Evolutionary conservation across 1,140 invertebrate species (phyloP).

Genomic region (Sarcophaga bullata): DNA sequence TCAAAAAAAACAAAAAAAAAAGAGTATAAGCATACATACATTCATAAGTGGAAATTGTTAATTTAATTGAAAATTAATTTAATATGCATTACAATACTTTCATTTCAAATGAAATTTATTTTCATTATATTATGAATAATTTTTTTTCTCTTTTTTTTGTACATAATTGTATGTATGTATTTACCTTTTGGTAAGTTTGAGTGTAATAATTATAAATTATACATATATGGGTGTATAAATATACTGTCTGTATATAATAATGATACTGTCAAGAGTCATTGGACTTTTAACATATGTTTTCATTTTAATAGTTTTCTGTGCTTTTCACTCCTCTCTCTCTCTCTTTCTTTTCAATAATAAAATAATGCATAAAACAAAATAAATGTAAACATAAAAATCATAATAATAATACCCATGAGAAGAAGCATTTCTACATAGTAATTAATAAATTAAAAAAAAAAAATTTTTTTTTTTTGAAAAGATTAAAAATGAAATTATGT

Average conservation of each 20-base stretch:
- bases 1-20: too few relatives aligned
- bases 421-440: too few relatives aligned
- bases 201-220: neutral
- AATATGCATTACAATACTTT: conserved; percentile 15
- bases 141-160: neutral
- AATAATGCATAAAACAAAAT: too few relatives aligned
- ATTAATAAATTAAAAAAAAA: too few relatives aligned
- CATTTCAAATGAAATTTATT: neutral
- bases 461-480: too few relatives aligned
- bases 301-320: neutral
- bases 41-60: neutral
- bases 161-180: too few relatives aligned
- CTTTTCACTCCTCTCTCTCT: too few relatives aligned
- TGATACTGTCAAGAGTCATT: conserved; percentile 1
- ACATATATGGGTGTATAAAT: neutral
- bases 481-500: too few relatives aligned
- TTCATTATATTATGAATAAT: too few relatives aligned
- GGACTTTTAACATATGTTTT: conserved; percentile 6
- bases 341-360: too few relatives aligned
- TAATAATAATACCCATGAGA: too few relatives aligned
- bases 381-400: too few relatives aligned
- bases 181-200: neutral
- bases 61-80: conserved; percentile 16
- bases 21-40: neutral
- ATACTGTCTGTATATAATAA: neutral